Base-by-base conservation (phyloP, 1,140 invertebrate species). In the Drosophila navojoa region DNA sequence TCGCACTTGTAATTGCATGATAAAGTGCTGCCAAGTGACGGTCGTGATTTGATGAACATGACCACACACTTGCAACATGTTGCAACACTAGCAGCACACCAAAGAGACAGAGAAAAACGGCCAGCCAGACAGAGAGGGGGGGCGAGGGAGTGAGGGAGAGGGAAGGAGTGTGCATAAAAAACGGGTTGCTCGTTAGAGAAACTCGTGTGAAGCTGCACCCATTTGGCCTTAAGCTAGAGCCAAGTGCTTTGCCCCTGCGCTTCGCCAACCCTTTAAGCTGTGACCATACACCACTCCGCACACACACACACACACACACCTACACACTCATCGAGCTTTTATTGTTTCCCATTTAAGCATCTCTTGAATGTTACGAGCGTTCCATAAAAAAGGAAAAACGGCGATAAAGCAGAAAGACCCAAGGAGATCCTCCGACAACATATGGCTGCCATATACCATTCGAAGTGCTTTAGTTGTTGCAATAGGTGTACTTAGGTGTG, bases 1-100 rank as follows among this genome's bases (percentile, higher is more conserved):
- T 67, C 71, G 62, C 77, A 22, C 53, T 50, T 55, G 81, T 86
- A 85, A 85, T 85, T 86, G 81, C 81, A 68, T 77, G 81, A 77
- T 85, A 85, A 86, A 86, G 81, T 76, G 78, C 74, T 67, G 47
- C 76, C 52, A 79, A 79, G 71, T 76, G 77, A 73, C 66, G 61
- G 35, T 45, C 45, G 62, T 69, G 78, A 81, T 86, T 85, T 85
- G 81, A 86, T 86, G 75, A 68, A 45, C 49, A 72, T 38, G 54
- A 15, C 19, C 45, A 59, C 49, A 49, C 75, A 63, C 67, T 71
- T 81, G 75, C 75, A 68, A 66, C 77, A 85, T 86, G 71, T 76
- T 85, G 78, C 78, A 85, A 60, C 74, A 67, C 63, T 58, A 62
- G 47, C 29, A 59, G 42, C 25, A 32, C 11, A 53, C 50, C 45